Base-by-base conservation (phyloP, 2,888 invertebrate genomes). In the Orthonevra nobilis region DNA sequence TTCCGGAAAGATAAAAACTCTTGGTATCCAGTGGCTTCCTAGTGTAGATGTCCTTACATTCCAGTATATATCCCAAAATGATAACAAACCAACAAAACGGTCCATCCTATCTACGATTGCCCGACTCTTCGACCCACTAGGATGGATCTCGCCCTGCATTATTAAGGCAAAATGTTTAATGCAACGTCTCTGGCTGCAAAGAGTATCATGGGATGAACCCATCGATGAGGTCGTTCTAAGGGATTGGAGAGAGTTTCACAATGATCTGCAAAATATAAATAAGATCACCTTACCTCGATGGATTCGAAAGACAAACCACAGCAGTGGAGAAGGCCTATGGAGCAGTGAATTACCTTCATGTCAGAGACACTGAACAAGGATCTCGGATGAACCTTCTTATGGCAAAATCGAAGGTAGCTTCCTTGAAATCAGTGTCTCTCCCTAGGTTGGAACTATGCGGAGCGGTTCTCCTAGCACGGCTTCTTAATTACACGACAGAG, bases 361-460 rank as follows among this genome's bases (percentile, higher is more conserved):
- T 60, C n/a, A 34, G 36, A 14, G 34, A 60, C 36, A 15, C 23
- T 3, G 1, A 34, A 2, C 23, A 36, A 14, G 15, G 26, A 26
- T 36, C 7, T 12, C 42, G 30, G 3, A 26, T 60, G 30, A 1
- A 44, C 26, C 15, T 81, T 6, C 17, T 74, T 1, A 70, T 66
- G 19, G 58, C 69, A 6, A 82, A 81, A 50, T 82, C 81, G 1
- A 74, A 81, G 5, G 81, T 81, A 19, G 81, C 81, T 14, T 74
- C 77, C 9, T 54, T 77, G 3, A 69, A 68, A 4, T 68, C 68
- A 0, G 64, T 68, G 34, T 79, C 66, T 1, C 36, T 82, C 12
- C 75, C 81, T 28, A 68, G 69, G 15, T 48, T 81, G 5, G 81
- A 81, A 48, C 30, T 83, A 2, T 73, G 74, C 30, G 81, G 74